Conservation (phyloP, 1,140 invertebrate species). For the Conus ventricosus region DNA sequence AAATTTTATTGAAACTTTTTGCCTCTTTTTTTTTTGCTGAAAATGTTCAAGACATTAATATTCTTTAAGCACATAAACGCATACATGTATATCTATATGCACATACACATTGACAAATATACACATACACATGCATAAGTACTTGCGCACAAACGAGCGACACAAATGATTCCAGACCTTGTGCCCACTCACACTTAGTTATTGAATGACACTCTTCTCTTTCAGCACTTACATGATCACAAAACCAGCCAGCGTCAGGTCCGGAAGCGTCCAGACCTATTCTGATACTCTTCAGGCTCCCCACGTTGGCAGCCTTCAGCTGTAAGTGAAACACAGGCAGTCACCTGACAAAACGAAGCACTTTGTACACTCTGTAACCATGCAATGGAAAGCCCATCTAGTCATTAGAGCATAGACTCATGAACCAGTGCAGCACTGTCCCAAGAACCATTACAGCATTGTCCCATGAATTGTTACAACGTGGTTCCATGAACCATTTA, state of each 20-base stretch:
- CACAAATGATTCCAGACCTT: background rate
- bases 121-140: background rate
- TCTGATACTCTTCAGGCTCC: conserved; percentile 54
- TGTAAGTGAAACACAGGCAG: conserved; percentile 18
- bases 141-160: background rate
- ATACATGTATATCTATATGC: background rate
- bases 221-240: conserved; percentile 53
- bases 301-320: conserved; percentile 58
- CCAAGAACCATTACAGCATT: too few relatives aligned
- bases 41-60: background rate
- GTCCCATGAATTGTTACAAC: too few relatives aligned
- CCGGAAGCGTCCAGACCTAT: conserved; percentile 65
- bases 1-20: too few relatives aligned
- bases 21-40: too few relatives aligned
- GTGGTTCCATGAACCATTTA: too few relatives aligned
- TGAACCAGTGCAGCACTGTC: too few relatives aligned
- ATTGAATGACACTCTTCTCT: too few relatives aligned
- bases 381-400: too few relatives aligned
- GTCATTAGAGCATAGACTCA: too few relatives aligned
- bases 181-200: too few relatives aligned
- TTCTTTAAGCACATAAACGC: background rate
- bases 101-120: background rate
- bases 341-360: too few relatives aligned
- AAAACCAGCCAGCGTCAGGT: conserved; percentile 58
- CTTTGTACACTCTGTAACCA: too few relatives aligned